These are phyloP conservation scores for Heliothis virescens DNA, from an alignment of 1,140 invertebrate genomes.

Conservation along the genomic window DNA sequence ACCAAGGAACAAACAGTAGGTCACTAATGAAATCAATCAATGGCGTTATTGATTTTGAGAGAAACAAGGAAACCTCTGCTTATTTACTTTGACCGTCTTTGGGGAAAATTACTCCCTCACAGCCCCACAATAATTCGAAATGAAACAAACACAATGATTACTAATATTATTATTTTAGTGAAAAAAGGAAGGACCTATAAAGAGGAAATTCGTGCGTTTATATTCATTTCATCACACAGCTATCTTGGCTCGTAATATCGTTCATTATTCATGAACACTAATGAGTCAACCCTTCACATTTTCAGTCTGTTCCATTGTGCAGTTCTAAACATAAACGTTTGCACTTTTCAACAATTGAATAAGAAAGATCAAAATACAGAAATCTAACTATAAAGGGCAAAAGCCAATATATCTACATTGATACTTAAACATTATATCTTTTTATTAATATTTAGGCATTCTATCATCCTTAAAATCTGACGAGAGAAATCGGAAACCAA, in stretches of 20 bases:
- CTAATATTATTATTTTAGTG: too few relatives aligned
- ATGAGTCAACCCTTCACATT: slow-evolving; percentile 46
- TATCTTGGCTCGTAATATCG: slow-evolving; percentile 2
- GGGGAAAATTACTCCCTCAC: not conserved
- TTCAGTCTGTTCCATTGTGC: slow-evolving; percentile 2
- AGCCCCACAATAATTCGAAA: not conserved
- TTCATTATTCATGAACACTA: slow-evolving; percentile 59
- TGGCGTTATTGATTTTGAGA: not conserved
- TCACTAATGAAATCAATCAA: not conserved
- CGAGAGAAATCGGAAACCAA: not conserved
- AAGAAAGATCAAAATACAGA: too few relatives aligned
- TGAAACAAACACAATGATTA: too few relatives aligned
- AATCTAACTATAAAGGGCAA: not conserved
- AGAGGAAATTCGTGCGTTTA: not conserved
- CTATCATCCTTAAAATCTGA: not conserved
- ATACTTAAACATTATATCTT: too few relatives aligned
- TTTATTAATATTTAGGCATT: not conserved
- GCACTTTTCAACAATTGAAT: not conserved
- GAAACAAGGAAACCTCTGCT: not conserved
- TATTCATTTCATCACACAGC: not conserved
- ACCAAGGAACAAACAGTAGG: not conserved
- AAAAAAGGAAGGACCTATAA: not conserved
- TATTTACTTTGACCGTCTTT: not conserved
- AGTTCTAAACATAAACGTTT: slow-evolving; percentile 13
- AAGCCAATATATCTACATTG: not conserved